Percentiles rank a stretch among this genome's conserved stretches.
Conservation (phyloP, 2,797 vertebrate species). For the Siniperca obscura region DNA sequence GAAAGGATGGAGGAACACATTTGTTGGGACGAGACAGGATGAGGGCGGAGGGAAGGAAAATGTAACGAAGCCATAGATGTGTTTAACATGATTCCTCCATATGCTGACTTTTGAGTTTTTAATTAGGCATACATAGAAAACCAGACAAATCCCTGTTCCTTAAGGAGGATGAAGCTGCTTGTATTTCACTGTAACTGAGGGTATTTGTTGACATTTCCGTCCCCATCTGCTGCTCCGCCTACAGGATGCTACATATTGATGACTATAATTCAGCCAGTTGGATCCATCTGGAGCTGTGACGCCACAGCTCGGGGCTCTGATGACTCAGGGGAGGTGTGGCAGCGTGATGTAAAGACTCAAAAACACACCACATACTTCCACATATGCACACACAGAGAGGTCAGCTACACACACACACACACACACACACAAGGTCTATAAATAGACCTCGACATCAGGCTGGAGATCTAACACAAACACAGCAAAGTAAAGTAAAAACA, state of each 20-base stretch:
- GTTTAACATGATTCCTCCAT: neutral
- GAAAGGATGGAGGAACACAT: slow-evolving; percentile 49
- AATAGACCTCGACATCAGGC: slow-evolving; percentile 55
- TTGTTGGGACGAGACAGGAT: slow-evolving; percentile 26
- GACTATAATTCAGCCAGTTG: slow-evolving; percentile 51
- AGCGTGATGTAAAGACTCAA: slow-evolving; percentile 32
- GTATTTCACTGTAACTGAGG: neutral
- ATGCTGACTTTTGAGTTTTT: neutral
- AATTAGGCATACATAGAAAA: neutral
- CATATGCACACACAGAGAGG: neutral
- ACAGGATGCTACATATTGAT: slow-evolving; percentile 17
- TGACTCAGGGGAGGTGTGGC: slow-evolving; percentile 55
- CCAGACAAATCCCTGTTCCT: neutral
- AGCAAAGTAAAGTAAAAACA: slow-evolving; percentile 14
- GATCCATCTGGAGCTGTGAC: slow-evolving; percentile 59
- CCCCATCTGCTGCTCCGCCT: slow-evolving; percentile 31
- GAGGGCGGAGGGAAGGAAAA: slow-evolving; percentile 10
- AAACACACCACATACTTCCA: slow-evolving; percentile 12
- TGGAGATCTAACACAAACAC: slow-evolving; percentile 40
- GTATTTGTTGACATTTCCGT: slow-evolving; percentile 21
- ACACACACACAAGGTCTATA: slow-evolving; percentile 51
- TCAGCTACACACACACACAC: slow-evolving; percentile 1
- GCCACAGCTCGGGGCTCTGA: slow-evolving; percentile 41
- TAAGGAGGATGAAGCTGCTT: neutral
- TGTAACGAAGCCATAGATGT: neutral